A percentile compares a stretch with the other conserved stretches of the same genome.
Conservation (phyloP, 2,888 invertebrate genomes). For the Anthrax anthrax region DNA sequence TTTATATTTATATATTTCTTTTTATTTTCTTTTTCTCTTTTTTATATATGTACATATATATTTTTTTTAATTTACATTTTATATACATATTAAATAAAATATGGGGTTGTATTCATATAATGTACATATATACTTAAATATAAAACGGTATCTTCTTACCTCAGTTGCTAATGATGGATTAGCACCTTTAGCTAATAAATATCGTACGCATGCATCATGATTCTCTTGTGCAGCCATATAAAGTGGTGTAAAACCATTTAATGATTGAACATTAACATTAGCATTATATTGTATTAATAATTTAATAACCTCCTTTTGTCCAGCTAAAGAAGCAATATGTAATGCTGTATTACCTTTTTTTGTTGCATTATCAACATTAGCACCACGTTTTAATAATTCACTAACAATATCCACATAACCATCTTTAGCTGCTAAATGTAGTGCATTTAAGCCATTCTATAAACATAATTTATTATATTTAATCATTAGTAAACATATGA, state of each 20-base stretch:
- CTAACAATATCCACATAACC: conserved; percentile 88
- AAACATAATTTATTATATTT: conserved; percentile 20
- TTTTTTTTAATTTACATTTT: background rate
- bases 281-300: conserved; percentile 84
- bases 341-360: conserved; percentile 95
- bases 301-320: conserved; percentile 85
- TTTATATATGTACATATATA: background rate
- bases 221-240: conserved; percentile 99
- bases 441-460: conserved; percentile 92
- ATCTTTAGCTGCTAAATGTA: conserved; percentile 95
- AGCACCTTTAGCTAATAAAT: conserved; percentile 80
- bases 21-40: background rate
- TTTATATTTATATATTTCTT: background rate
- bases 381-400: conserved; percentile 79
- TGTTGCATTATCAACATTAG: conserved; percentile 88
- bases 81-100: too few species aligned
- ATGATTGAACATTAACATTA: conserved; percentile 90
- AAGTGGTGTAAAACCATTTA: conserved; percentile 94
- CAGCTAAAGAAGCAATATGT: conserved; percentile 95
- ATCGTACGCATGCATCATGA: conserved; percentile 84
- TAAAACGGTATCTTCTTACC: too few species aligned
- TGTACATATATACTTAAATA: too few species aligned
- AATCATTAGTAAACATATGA: background rate
- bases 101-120: too few species aligned
- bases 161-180: conserved; percentile 95